Base-by-base conservation (phyloP, 2,797 vertebrate genomes). In the Premnoplex brunnescens region DNA sequence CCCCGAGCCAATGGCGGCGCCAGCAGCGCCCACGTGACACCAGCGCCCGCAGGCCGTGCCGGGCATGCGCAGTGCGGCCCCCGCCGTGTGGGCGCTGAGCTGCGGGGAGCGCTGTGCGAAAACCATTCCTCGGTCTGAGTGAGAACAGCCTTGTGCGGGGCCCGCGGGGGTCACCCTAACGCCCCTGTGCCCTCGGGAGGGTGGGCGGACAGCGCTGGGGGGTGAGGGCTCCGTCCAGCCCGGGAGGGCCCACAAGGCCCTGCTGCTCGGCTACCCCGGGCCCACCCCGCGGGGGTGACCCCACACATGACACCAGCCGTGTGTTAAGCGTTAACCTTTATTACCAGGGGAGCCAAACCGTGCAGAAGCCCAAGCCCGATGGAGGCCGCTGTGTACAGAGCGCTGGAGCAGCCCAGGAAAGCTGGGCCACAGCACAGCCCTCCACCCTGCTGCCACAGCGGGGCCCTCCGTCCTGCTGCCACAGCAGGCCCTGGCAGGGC, bases 131-230 rank as follows among this genome's bases (percentile, higher is more conserved):
- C 21, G 2, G 4, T 4, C 18, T 2, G 44, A 5, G 56, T 1
- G 69, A 2, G 6, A n/a, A 0, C 0, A 26, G 4, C 21, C 22
- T 2, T 5, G 2, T 3, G 2, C 5, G 4, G 55, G 0, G 4
- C n/a, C 14, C 32, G 0, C 14, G 3, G 8, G 2, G 12, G 12
- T 7, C 7, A 15, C 16, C 23, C 19, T 2, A 39, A 14, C 13
- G 37, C 7, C 39, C 34, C 28, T 12, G 44, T 22, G 7, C 43
- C 22, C 32, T 16, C 68, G 11, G 85, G 16, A 23, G 58, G 44
- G 44, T 20, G 21, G 44, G 20, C 44, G 54, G 26, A 26, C 55
- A 4, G 28, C 26, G 43, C 36, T 9, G 22, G 12, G 46, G 1
- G 30, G 24, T 11, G 36, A 39, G 3, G 5, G 48, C n/a, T n/a